Evolutionary conservation across 53 echinoderm and acorn worm species (phyloP).

Genomic region (Holothuria leucospilota): DNA sequence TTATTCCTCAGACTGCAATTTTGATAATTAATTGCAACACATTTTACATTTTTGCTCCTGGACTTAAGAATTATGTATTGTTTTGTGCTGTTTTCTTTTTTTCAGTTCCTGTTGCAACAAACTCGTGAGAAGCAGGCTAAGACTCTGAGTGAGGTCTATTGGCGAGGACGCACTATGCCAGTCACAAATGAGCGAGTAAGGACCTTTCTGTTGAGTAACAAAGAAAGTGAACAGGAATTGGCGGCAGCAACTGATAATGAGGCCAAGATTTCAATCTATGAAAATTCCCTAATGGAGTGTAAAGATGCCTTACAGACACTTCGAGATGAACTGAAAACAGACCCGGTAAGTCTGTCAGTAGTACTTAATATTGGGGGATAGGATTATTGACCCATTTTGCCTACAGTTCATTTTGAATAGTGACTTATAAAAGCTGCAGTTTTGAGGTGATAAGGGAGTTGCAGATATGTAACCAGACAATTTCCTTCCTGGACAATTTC

Average conservation of each 20-base stretch:
- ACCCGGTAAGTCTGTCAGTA: constrained; percentile 74
- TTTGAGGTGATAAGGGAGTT: too few relatives aligned
- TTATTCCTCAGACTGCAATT: too few relatives aligned
- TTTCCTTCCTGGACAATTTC: too few relatives aligned
- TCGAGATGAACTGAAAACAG: constrained; percentile 86
- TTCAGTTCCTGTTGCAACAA: constrained; percentile 86
- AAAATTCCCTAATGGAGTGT: constrained; percentile 93
- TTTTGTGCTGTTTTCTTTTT: background rate
- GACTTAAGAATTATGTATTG: too few relatives aligned
- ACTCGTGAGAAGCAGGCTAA: constrained; percentile 96
- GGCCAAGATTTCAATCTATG: constrained; percentile 89
- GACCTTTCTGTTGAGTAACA: constrained; percentile 84
- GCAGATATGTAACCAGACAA: too few relatives aligned
- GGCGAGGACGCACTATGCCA: constrained; percentile 93
- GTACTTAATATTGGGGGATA: too few relatives aligned
- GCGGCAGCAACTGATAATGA: constrained; percentile 73
- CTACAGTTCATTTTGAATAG: background rate
- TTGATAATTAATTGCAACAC: too few relatives aligned
- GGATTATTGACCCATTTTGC: too few relatives aligned
- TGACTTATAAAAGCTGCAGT: background rate
- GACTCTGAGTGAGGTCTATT: constrained; percentile 95
- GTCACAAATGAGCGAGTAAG: constrained; percentile 92
- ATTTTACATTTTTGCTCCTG: too few relatives aligned
- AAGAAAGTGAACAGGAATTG: constrained; percentile 92
- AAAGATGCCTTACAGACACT: constrained; percentile 95